A percentile compares a stretch with the other conserved stretches of the same genome.
Evolutionary conservation across 1,140 invertebrate species (phyloP).

Genomic region (Sweltsa coloradensis): DNA sequence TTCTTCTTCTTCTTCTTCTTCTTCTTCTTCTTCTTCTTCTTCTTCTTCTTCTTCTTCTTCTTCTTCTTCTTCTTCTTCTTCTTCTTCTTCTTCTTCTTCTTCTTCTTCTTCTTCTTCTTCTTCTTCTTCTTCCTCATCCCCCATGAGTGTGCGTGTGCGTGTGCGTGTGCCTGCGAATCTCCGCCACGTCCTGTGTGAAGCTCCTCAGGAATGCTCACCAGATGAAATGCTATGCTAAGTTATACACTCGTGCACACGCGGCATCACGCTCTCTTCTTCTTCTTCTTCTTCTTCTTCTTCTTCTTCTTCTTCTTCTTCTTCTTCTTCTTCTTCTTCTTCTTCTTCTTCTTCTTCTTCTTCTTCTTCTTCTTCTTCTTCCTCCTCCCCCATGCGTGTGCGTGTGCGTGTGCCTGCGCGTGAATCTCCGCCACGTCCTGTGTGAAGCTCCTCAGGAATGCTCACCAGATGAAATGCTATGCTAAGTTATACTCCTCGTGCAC

Average conservation of each 20-base stretch:
- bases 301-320: neutral
- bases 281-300: neutral
- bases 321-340: neutral
- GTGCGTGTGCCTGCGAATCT: neutral
- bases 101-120: conserved; percentile 5
- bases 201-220: neutral
- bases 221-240: neutral
- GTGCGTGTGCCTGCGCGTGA: neutral
- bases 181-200: neutral
- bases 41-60: conserved; percentile 7
- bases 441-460: neutral
- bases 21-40: conserved; percentile 7
- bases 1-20: conserved; percentile 2
- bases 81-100: conserved; percentile 3
- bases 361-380: conserved; percentile 6
- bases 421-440: neutral
- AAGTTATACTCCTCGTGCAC: neutral
- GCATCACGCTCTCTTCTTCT: no score
- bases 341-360: conserved; percentile 3
- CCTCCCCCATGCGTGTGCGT: conserved; percentile 1
- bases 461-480: neutral
- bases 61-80: conserved; percentile 2
- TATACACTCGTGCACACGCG: neutral
- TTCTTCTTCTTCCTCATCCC: conserved; percentile 4
- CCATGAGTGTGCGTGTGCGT: conserved; percentile 4